Percentiles rank a stretch among this genome's conserved stretches.
Evolutionary conservation across 2,797 vertebrate species (phyloP).

Genomic region (Taeniopygia guttata): DNA sequence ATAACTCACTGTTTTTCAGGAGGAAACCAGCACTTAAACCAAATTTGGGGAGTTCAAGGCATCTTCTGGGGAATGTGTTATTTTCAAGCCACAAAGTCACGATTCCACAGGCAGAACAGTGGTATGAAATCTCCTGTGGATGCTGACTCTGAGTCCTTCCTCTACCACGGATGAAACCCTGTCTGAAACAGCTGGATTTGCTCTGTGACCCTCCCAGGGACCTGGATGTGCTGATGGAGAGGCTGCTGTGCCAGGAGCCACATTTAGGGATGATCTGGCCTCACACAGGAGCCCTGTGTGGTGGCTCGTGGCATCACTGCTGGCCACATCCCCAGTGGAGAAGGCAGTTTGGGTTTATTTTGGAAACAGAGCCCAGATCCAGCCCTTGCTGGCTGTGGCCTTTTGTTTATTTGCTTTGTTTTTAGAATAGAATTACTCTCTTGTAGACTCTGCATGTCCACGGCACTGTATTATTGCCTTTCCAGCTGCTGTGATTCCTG

Average conservation of each 20-base stretch:
- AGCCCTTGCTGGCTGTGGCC: background rate
- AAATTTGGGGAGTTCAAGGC: background rate
- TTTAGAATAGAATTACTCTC: background rate
- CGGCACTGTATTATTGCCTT: background rate
- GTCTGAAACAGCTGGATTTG: background rate
- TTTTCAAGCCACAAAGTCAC: background rate
- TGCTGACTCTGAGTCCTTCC: no score
- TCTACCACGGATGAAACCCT: background rate
- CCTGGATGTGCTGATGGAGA: background rate
- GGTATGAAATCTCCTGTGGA: background rate
- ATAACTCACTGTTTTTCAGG: background rate
- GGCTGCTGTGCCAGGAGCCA: background rate
- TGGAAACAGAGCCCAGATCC: background rate
- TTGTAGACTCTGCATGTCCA: background rate
- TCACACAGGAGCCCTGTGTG: background rate
- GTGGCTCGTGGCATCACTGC: background rate
- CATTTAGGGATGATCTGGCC: background rate
- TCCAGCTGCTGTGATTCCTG: background rate
- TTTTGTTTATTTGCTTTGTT: slow-evolving; percentile 23
- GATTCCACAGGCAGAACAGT: background rate
- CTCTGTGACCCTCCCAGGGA: background rate
- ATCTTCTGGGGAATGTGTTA: background rate
- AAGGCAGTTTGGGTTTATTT: background rate
- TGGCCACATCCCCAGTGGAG: background rate
- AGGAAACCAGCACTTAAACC: background rate